phyloP scores from a whole-genome alignment of 2,797 vertebrate genomes.

The Falco cherrug region DNA sequence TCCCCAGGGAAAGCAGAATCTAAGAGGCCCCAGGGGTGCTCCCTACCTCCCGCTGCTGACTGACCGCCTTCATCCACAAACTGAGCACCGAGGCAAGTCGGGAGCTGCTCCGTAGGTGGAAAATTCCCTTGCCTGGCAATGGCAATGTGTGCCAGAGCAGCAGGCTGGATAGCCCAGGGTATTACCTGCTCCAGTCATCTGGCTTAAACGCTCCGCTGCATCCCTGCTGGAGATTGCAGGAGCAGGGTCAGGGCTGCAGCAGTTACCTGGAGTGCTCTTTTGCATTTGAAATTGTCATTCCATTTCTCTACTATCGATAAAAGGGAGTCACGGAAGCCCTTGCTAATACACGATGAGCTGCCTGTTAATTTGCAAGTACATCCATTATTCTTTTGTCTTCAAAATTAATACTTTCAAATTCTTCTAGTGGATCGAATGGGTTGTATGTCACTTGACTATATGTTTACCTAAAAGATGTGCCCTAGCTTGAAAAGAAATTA shows the following conservation, averaged over 20 bases:
- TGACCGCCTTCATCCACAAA: not conserved
- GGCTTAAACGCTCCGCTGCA: not conserved
- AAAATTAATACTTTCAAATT: not conserved
- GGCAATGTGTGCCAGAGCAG: accelerated
- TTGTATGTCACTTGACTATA: not conserved
- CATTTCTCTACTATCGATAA: not conserved
- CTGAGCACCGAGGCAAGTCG: not conserved
- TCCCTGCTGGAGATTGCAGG: not conserved
- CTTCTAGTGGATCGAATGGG: not conserved
- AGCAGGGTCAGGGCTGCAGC: not conserved
- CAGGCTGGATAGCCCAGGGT: not conserved
- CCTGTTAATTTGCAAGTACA: not conserved
- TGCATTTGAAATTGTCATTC: not conserved
- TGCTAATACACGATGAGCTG: not conserved
- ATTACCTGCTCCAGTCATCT: not conserved
- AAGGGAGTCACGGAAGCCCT: not conserved
- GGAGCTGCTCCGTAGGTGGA: accelerated
- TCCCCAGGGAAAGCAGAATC: not conserved
- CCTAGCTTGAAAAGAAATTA: not conserved
- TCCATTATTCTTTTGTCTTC: not conserved
- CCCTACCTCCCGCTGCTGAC: accelerated
- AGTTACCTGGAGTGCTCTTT: not conserved
- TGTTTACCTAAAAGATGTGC: not conserved
- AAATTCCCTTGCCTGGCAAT: accelerated
- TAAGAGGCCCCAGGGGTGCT: not conserved